Conservation (phyloP, 2,113 vertebrate genomes). For the Chloroceryle aenea region DNA sequence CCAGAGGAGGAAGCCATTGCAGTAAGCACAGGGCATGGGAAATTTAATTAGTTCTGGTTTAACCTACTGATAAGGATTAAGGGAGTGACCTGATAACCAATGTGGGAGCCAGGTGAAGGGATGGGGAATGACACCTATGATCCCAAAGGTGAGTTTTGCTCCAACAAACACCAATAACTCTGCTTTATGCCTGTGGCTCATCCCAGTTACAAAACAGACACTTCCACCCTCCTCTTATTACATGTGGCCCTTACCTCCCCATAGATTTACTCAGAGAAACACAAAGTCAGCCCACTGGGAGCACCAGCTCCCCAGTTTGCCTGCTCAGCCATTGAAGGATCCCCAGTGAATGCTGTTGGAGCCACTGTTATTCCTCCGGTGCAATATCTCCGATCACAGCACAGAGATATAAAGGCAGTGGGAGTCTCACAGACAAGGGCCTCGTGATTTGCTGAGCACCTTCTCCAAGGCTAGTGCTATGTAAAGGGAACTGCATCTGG, state of each 20-base stretch:
- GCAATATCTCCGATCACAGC: background rate
- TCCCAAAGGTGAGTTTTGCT: background rate
- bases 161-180: background rate
- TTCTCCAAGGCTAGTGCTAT: background rate
- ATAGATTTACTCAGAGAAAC: background rate
- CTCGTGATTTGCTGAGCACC: background rate
- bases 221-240: background rate
- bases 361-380: background rate
- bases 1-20: background rate
- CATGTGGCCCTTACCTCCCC: background rate
- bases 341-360: background rate
- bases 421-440: background rate
- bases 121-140: background rate
- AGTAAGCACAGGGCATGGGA: background rate
- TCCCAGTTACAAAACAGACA: background rate
- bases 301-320: background rate
- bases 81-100: background rate
- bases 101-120: background rate
- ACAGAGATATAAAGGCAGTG: background rate
- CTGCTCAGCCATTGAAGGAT: accelerated
- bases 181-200: background rate
- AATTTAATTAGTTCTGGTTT: background rate
- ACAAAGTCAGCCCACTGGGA: background rate
- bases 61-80: background rate
- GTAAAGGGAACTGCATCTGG: background rate